Percentiles rank a stretch among this genome's conserved stretches.
Evolutionary conservation across 2,888 invertebrate genomes (phyloP).

Genomic region (Flabesymbios commensalis): DNA sequence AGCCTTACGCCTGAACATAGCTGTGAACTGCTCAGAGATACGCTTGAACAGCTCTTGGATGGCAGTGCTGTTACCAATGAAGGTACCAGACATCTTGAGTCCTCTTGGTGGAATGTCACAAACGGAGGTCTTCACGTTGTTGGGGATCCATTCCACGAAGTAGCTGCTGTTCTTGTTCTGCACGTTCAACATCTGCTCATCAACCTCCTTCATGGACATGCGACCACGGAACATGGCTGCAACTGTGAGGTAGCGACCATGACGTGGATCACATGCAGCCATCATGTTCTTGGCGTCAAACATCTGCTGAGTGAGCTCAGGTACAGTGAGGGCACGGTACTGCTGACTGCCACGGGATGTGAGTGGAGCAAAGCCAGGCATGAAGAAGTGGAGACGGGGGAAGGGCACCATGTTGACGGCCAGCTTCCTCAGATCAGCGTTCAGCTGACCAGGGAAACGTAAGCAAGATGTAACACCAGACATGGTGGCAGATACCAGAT

Average conservation of each 20-base stretch:
- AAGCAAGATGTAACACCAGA: constrained; percentile 65
- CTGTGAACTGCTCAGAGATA: constrained; percentile 63
- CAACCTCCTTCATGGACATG: constrained; percentile 63
- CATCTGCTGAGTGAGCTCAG: constrained; percentile 66
- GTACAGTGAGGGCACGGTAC: constrained; percentile 48
- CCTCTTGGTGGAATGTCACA: constrained; percentile 69
- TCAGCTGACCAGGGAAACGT: constrained; percentile 67
- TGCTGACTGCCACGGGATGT: constrained; percentile 81
- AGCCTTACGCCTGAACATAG: constrained; percentile 95
- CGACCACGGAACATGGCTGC: constrained; percentile 58
- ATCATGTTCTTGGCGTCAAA: constrained; percentile 89
- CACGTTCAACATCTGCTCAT: constrained; percentile 89
- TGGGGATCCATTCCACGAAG: constrained; percentile 38
- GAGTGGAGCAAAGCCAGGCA: constrained; percentile 85
- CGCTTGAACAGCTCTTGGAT: constrained; percentile 59
- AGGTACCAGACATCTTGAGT: constrained; percentile 74
- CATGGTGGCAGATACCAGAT: constrained; percentile 64
- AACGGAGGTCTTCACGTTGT: constrained; percentile 29
- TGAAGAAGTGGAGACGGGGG: constrained; percentile 86
- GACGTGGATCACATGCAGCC: constrained; percentile 51
- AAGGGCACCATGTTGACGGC: constrained; percentile 80
- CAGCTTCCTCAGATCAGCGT: constrained; percentile 72
- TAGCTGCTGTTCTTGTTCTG: constrained; percentile 38
- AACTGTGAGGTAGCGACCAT: constrained; percentile 52
- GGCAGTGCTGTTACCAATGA: constrained; percentile 58